phyloP scores from a whole-genome alignment of 2,113 vertebrate genomes.

The Cavia aperea region DNA sequence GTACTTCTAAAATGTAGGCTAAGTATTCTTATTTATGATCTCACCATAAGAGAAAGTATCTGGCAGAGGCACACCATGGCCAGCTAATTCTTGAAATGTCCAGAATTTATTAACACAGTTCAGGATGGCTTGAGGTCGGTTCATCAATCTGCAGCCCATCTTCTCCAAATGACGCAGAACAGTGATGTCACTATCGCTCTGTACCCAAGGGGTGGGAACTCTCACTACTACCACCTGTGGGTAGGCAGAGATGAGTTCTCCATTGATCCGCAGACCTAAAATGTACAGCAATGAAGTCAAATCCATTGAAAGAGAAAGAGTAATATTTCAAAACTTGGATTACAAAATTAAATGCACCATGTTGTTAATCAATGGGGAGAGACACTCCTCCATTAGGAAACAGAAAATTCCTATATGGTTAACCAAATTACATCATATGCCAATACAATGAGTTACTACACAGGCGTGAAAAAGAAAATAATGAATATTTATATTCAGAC shows the following conservation, averaged over 20 bases:
- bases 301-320: background rate
- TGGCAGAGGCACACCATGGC: conserved; percentile 82
- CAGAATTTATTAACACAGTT: conserved; percentile 86
- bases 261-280: conserved; percentile 80
- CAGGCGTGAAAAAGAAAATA: background rate
- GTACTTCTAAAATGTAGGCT: background rate
- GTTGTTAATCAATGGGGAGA: background rate
- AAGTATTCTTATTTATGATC: conserved; percentile 29
- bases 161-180: conserved; percentile 84
- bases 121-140: conserved; percentile 82
- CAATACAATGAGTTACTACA: conserved; percentile 7
- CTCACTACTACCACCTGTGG: conserved; percentile 83
- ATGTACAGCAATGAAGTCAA: conserved; percentile 38
- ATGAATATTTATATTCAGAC: background rate
- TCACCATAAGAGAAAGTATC: conserved; percentile 85
- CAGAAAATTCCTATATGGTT: background rate
- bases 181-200: conserved; percentile 84
- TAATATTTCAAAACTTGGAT: background rate
- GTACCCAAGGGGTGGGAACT: conserved; percentile 84
- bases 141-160: conserved; percentile 84
- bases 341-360: conserved; percentile 16
- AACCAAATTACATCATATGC: background rate
- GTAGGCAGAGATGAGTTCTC: conserved; percentile 80
- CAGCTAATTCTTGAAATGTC: conserved; percentile 83
- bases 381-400: background rate